Conservation (phyloP, 2,888 invertebrate genomes). For the Dastarcus helophoroides region DNA sequence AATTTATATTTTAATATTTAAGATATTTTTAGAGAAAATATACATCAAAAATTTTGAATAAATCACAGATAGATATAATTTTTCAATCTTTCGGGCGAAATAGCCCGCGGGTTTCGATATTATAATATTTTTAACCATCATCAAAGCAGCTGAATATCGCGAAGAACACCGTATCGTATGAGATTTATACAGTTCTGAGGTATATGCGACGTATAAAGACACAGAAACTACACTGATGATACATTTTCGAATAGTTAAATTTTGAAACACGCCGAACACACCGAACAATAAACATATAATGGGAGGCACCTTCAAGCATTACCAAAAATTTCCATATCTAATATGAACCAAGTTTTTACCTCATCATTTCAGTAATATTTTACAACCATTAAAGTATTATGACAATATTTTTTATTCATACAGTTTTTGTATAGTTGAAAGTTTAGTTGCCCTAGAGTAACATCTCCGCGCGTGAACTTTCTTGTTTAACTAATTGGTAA, state of each 20-base stretch:
- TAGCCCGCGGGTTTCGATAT: constrained; percentile 29
- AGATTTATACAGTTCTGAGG: constrained; percentile 36
- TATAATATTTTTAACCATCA: constrained; percentile 32
- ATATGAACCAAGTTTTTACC: too few relatives aligned
- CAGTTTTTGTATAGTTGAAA: too few relatives aligned
- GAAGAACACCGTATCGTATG: constrained; percentile 24
- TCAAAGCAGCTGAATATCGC: constrained; percentile 35
- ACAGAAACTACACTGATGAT: constrained; percentile 36
- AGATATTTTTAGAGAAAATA: constrained; percentile 48
- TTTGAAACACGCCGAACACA: constrained; percentile 29
- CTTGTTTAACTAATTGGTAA: too few relatives aligned
- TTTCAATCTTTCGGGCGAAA: constrained; percentile 32
- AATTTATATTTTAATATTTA: constrained; percentile 39
- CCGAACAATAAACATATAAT: constrained; percentile 11
- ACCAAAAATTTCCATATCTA: too few relatives aligned
- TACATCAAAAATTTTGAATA: constrained; percentile 48
- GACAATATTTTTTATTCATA: constrained; percentile 5
- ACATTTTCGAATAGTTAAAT: constrained; percentile 21
- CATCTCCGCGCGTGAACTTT: too few relatives aligned
- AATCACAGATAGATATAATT: constrained; percentile 48
- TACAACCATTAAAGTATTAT: background rate
- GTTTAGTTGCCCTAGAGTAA: too few relatives aligned
- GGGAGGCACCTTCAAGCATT: too few relatives aligned
- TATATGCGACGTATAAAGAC: constrained; percentile 46
- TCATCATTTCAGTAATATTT: too few relatives aligned